These are phyloP conservation scores for Ceratosolen solmsi DNA, from an alignment of 1,140 invertebrate genomes.

Conservation along the genomic window DNA sequence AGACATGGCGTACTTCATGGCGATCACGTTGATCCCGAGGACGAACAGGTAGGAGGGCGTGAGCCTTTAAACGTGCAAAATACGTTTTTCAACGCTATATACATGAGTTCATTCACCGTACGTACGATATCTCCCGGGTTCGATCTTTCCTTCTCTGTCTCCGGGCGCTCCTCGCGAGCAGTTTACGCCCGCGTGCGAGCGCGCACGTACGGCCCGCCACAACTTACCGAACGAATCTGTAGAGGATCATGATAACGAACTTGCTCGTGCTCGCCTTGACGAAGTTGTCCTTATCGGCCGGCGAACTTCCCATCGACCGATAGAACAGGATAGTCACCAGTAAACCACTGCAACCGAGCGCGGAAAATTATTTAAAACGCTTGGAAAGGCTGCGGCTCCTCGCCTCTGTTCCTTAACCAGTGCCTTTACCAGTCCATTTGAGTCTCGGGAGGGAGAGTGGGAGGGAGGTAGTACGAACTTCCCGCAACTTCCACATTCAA, in stretches of 20 bases:
- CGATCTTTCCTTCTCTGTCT: constrained; percentile 7
- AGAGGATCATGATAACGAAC: constrained; percentile 77
- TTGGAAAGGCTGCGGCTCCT: neutral
- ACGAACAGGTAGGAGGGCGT: constrained; percentile 88
- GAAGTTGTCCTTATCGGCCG: constrained; percentile 67
- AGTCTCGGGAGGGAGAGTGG: no score
- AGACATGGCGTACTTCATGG: constrained; percentile 76
- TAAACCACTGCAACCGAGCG: constrained; percentile 77
- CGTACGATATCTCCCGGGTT: constrained; percentile 1
- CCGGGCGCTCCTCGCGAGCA: neutral
- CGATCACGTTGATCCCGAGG: constrained; percentile 82
- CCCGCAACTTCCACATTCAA: neutral
- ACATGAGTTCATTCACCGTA: constrained; percentile 10
- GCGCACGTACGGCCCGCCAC: neutral
- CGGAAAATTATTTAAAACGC: constrained; percentile 32
- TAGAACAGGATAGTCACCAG: constrained; percentile 84
- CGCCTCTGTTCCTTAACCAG: neutral
- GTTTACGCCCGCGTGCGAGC: neutral
- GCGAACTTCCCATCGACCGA: constrained; percentile 74
- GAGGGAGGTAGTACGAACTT: no score
- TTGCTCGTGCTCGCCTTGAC: constrained; percentile 69
- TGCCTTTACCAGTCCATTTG: neutral
- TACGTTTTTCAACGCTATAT: constrained; percentile 19
- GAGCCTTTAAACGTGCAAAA: constrained; percentile 71
- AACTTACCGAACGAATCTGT: constrained; percentile 78